Conservation (phyloP, 2,797 vertebrate species). For the Amphiprion clarkii region DNA sequence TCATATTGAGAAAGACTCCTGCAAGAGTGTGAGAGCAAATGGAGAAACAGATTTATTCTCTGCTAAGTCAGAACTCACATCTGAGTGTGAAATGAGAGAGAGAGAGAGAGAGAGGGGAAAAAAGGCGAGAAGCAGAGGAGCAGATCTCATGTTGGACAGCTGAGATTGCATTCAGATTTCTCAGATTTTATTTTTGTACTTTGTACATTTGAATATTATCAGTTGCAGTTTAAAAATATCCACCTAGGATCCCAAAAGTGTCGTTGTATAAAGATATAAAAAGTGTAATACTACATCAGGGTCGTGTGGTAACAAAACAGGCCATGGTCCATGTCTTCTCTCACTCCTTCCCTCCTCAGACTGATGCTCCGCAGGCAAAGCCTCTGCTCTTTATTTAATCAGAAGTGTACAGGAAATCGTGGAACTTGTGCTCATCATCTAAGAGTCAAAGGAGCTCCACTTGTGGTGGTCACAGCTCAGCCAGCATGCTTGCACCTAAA, state of each 20-base stretch:
- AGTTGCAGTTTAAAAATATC: slow-evolving; percentile 71
- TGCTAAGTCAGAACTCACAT: slow-evolving; percentile 38
- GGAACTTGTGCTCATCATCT: slow-evolving; percentile 37
- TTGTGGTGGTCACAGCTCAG: slow-evolving; percentile 47
- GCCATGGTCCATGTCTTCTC: slow-evolving; percentile 50
- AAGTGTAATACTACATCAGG: slow-evolving; percentile 23
- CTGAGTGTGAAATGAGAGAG: slow-evolving; percentile 46
- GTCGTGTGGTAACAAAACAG: slow-evolving; percentile 31
- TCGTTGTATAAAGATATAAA: slow-evolving; percentile 53
- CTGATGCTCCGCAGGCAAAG: slow-evolving; percentile 53
- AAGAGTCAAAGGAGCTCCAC: slow-evolving; percentile 39
- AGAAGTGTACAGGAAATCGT: slow-evolving; percentile 66
- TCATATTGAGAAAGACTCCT: slow-evolving; percentile 55
- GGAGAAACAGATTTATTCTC: slow-evolving; percentile 67
- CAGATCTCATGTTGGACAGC: slow-evolving; percentile 58
- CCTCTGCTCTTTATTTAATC: slow-evolving; percentile 55
- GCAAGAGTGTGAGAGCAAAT: slow-evolving; percentile 53
- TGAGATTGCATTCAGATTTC: slow-evolving; percentile 67
- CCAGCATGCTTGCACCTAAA: slow-evolving; percentile 77
- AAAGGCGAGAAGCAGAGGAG: slow-evolving; percentile 32
- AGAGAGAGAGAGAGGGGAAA: neutral
- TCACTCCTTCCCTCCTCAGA: slow-evolving; percentile 53
- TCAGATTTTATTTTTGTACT: slow-evolving; percentile 88
- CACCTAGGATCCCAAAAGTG: slow-evolving; percentile 35
- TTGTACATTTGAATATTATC: slow-evolving; percentile 77